phyloP scores from a whole-genome alignment of 2,888 invertebrate species.

The Polydrusus cervinus region DNA sequence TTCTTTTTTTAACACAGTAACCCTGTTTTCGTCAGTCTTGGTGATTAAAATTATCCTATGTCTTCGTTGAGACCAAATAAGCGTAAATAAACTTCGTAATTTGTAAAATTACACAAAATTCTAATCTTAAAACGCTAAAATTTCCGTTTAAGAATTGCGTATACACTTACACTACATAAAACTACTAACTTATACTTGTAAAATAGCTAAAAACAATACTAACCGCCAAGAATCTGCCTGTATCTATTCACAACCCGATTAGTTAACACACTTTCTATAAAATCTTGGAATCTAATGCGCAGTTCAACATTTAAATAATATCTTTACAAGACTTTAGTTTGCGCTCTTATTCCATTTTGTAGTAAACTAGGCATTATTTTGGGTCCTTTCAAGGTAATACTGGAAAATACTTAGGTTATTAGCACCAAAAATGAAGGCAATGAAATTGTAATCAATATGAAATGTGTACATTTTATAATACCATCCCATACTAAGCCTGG shows the following conservation, averaged over 20 bases:
- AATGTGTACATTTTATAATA: not conserved
- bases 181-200: not conserved
- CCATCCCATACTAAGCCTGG: not conserved
- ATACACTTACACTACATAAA: slow-evolving; percentile 5
- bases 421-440: not conserved
- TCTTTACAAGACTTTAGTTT: not conserved
- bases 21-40: slow-evolving; percentile 7
- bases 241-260: not conserved
- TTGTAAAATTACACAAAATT: slow-evolving; percentile 19
- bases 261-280: not conserved
- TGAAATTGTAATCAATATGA: no score
- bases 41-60: not conserved
- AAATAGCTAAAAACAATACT: no score
- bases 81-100: slow-evolving; percentile 10
- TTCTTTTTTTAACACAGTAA: not conserved
- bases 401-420: not conserved
- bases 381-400: not conserved
- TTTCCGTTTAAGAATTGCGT: slow-evolving; percentile 6
- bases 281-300: no score
- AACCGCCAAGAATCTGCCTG: not conserved
- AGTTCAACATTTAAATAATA: not conserved
- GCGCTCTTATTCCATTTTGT: not conserved
- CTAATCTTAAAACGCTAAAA: not conserved
- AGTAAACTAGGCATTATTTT: not conserved
- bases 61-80: not conserved